phyloP scores from a whole-genome alignment of 2,888 invertebrate genomes.

The Conus canariensis region DNA sequence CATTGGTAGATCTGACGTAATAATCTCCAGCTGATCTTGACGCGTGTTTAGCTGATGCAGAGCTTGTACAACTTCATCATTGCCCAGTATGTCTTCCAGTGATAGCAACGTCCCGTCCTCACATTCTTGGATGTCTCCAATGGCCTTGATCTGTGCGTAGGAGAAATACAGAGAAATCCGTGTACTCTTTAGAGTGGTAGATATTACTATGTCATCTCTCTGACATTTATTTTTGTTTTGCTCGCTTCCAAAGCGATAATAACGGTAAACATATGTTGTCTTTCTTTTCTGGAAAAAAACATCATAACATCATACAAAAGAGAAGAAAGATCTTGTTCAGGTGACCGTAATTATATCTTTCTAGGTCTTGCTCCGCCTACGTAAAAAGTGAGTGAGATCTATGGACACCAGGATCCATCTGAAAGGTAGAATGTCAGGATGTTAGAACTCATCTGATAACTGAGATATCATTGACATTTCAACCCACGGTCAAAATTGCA shows the following conservation, averaged over 20 bases:
- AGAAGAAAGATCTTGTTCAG: not conserved
- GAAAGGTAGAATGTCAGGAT: too few relatives aligned
- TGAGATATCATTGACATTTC: too few relatives aligned
- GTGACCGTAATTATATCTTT: not conserved
- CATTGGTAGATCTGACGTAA: not conserved
- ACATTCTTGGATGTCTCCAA: not conserved
- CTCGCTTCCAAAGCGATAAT: too few relatives aligned
- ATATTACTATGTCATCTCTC: too few relatives aligned
- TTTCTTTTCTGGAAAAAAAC: too few relatives aligned
- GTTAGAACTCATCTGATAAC: too few relatives aligned
- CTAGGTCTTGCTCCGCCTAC: not conserved
- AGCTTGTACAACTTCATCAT: not conserved
- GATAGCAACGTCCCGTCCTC: not conserved
- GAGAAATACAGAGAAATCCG: too few relatives aligned
- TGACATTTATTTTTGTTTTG: too few relatives aligned
- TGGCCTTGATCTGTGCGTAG: slow-evolving; percentile 5
- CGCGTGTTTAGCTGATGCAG: not conserved
- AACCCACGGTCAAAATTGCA: too few relatives aligned
- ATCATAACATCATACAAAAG: too few relatives aligned
- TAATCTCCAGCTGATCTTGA: not conserved
- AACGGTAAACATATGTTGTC: too few relatives aligned
- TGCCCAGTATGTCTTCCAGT: not conserved
- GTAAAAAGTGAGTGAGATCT: not conserved
- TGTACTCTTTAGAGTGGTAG: too few relatives aligned
- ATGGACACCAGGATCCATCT: not conserved